Conservation (phyloP, 1,140 invertebrate genomes). For the Brachionus manjavacas region DNA sequence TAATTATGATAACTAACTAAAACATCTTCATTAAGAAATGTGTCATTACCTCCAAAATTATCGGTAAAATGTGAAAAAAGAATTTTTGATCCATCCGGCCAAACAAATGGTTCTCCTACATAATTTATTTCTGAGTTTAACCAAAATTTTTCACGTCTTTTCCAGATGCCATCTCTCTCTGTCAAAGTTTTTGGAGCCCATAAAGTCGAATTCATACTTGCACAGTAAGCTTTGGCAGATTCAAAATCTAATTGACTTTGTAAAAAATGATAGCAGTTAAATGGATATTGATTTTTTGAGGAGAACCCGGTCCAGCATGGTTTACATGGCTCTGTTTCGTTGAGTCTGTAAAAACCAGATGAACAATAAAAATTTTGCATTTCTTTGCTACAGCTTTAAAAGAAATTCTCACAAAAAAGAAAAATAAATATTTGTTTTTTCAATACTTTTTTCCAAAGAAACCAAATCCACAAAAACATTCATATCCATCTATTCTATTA, state of each 20-base stretch:
- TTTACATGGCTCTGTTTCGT: background rate
- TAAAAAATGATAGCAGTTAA: background rate
- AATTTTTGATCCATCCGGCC: background rate
- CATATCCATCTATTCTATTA: background rate
- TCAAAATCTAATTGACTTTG: background rate
- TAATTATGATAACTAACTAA: background rate
- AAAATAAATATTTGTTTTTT: background rate
- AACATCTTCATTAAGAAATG: background rate
- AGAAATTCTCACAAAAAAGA: background rate
- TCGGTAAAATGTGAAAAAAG: background rate
- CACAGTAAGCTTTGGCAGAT: background rate
- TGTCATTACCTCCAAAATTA: background rate
- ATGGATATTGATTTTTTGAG: background rate
- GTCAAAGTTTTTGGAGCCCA: background rate
- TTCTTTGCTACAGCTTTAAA: background rate
- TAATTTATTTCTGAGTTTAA: background rate
- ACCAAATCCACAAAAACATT: background rate
- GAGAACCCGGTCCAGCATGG: background rate
- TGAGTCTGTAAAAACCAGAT: background rate
- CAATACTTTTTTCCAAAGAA: background rate
- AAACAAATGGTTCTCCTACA: background rate
- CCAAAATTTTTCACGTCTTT: background rate
- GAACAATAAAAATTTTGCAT: background rate
- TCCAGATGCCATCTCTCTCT: background rate
- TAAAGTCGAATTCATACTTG: background rate